Evolutionary conservation across 2,888 invertebrate species (phyloP), one percentile per base, ranked within the genome.

Genomic region (Thymelicus lineola): DNA sequence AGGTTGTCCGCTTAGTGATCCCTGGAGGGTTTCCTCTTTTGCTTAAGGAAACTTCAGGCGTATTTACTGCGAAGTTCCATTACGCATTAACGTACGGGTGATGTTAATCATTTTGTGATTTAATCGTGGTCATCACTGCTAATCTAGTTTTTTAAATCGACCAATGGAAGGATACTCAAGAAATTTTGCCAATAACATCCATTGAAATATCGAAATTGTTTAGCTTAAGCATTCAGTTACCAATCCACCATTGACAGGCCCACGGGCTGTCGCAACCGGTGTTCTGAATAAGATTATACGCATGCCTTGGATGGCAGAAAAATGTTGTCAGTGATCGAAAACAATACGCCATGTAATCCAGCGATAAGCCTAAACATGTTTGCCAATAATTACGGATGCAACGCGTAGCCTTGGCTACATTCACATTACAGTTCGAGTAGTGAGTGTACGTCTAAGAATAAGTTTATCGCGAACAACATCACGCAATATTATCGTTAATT

Each of bases 401-500:
- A 69, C 63, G 59, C 58, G 42, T 58, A 69, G 59, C 59, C 69
- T 59, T 58, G 48, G 62, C 58, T 63, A 69, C 69, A 64, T 69
- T 64, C 69, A 69, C 63, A 58, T 59, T 50, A 35, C 50, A 14
- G 63, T 69, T 58, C 63, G 58, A 64, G 58, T 64, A 45, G 67
- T 36, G 57, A 62, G 57, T 63, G 14, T 57, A 62, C 57, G 62
- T 63, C 68, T 68, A 77, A 77, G 79, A 85, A 80, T 79, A 83
- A 82, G 77, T 79, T 83, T 78, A 82, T 81, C 78, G 72, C 76
- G 79, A 66, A 74, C 73, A 71, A 74, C 73, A 71, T 60, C 85
- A 82, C 79, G 83, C 83, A 74, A 82, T 82, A 74, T 80, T 78
- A 84, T 85, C 75, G 78, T 84, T 85, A 83, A 84, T 84, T 78